Conservation (phyloP, 2,797 vertebrate genomes). For the Pangasius djambal region DNA sequence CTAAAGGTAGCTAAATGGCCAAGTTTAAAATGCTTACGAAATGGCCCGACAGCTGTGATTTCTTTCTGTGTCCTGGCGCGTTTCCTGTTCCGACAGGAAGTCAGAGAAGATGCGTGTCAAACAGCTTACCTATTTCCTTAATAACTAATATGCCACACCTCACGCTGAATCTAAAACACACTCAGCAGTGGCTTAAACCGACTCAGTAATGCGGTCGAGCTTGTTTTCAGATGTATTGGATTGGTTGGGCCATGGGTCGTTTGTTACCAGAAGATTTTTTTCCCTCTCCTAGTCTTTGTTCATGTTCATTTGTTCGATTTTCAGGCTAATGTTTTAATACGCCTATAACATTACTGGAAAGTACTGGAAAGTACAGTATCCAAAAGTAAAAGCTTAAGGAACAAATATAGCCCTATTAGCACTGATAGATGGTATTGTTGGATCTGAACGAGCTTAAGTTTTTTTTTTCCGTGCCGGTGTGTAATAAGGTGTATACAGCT, state of each 20-base stretch:
- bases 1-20: not conserved
- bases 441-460: not conserved
- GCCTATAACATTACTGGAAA: not conserved
- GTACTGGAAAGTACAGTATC: too few relatives aligned
- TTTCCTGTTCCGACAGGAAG: not conserved
- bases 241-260: not conserved
- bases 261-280: not conserved
- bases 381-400: too few relatives aligned
- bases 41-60: too few relatives aligned
- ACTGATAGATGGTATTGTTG: not conserved
- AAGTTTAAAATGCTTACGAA: not conserved
- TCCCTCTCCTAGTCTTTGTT: too few relatives aligned
- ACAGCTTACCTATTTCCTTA: not conserved
- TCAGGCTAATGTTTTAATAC: not conserved
- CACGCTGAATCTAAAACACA: not conserved
- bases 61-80: too few relatives aligned
- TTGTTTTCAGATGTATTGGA: not conserved
- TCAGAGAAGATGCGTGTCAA: not conserved
- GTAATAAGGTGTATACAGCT: not conserved
- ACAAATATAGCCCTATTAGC: not conserved
- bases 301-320: not conserved
- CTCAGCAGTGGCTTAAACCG: not conserved
- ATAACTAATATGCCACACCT: not conserved
- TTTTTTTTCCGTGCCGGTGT: not conserved
- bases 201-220: slow-evolving; percentile 6